phyloP scores from a whole-genome alignment of 2,888 invertebrate species.

The Drosophila differens region DNA sequence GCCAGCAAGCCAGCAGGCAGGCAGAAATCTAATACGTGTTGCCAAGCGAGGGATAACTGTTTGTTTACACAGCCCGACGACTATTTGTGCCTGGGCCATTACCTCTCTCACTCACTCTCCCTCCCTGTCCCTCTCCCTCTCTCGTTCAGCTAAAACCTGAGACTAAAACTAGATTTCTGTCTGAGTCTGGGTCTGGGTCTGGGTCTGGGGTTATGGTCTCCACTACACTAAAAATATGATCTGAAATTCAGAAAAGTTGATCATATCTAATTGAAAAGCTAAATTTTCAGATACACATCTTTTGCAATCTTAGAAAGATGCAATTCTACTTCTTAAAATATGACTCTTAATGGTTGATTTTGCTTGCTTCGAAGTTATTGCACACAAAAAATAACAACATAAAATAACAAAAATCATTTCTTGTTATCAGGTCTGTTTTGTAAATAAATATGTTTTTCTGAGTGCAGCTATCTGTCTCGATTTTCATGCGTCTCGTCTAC shows the following conservation, averaged over 20 bases:
- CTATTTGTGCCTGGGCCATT: slow-evolving; percentile 68
- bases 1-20: neutral
- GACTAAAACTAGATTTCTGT: slow-evolving; percentile 11
- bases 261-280: neutral
- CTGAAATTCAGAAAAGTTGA: neutral
- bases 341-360: neutral
- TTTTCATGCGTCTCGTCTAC: slow-evolving; percentile 41
- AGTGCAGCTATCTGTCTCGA: slow-evolving; percentile 42
- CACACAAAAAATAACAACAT: neutral
- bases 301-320: neutral
- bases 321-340: neutral
- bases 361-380: neutral
- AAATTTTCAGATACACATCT: neutral
- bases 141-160: slow-evolving; percentile 36
- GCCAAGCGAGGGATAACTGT: slow-evolving; percentile 74
- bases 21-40: slow-evolving; percentile 78
- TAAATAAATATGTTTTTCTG: slow-evolving; percentile 9
- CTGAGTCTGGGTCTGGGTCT: slow-evolving; percentile 1
- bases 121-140: too few species aligned
- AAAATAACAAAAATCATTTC: slow-evolving; percentile 1
- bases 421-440: neutral
- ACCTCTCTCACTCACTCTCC: slow-evolving; percentile 20
- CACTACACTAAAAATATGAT: neutral
- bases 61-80: slow-evolving; percentile 72
- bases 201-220: slow-evolving; percentile 4